These are phyloP conservation scores for Heterodera carotae DNA, from an alignment of 1,140 invertebrate species.

Conservation along the genomic window DNA sequence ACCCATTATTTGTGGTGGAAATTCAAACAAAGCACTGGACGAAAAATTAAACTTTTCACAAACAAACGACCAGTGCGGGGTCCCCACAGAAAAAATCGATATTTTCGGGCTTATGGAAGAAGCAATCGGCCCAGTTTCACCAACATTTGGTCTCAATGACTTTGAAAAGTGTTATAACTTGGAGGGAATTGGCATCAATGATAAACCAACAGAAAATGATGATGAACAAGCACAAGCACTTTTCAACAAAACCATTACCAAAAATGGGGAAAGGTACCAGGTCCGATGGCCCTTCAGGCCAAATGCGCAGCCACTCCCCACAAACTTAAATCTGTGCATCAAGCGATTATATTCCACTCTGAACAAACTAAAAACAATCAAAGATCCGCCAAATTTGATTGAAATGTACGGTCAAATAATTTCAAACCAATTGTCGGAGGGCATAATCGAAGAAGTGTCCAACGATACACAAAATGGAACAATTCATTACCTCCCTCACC, in stretches of 20 bases:
- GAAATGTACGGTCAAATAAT: conserved; percentile 3
- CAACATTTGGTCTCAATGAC: too few relatives aligned
- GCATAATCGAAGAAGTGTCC: conserved; percentile 2
- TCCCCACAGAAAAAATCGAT: background rate
- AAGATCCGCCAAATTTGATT: background rate
- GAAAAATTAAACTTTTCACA: background rate
- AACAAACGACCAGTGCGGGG: background rate
- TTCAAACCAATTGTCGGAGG: background rate
- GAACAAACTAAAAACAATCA: background rate
- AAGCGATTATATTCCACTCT: conserved; percentile 3
- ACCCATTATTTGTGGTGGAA: background rate
- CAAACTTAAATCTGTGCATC: background rate
- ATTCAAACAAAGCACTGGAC: too few relatives aligned
- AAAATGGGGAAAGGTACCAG: background rate
- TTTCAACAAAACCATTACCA: conserved; percentile 5
- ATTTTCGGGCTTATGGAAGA: background rate
- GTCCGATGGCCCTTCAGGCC: background rate
- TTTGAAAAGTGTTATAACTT: background rate
- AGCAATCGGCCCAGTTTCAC: background rate
- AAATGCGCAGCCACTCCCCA: background rate
- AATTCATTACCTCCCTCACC: conserved; percentile 67
- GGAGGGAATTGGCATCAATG: conserved; percentile 6
- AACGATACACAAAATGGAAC: background rate
- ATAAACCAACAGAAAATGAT: conserved; percentile 9
- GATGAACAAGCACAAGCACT: conserved; percentile 5